Conservation (phyloP, 2,113 vertebrate genomes). For the Catharus minimus region DNA sequence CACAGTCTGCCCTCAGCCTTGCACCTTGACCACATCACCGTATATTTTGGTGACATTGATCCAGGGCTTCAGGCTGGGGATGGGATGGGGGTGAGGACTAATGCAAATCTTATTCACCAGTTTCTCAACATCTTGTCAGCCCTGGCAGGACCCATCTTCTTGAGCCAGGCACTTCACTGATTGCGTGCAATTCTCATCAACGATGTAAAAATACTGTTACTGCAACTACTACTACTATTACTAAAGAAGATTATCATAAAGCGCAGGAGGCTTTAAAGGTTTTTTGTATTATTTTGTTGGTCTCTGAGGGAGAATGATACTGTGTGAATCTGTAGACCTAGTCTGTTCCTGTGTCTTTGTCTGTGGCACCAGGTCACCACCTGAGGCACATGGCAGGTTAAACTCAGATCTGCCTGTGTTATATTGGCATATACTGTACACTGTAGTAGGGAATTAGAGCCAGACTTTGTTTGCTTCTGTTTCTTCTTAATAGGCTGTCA, state of each 20-base stretch:
- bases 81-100: background rate
- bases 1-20: background rate
- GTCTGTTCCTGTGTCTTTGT: constrained; percentile 17
- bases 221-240: background rate
- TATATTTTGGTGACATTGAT: background rate
- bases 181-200: background rate
- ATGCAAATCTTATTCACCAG: background rate
- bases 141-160: background rate
- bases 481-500: constrained; percentile 8
- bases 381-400: background rate
- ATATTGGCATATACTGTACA: background rate
- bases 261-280: background rate
- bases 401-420: constrained; percentile 3
- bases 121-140: background rate
- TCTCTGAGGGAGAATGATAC: background rate
- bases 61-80: background rate
- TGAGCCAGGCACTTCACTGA: background rate
- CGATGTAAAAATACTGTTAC: background rate
- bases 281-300: background rate
- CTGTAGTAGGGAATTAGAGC: constrained; percentile 43
- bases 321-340: background rate
- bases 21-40: background rate
- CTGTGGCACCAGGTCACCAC: background rate
- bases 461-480: constrained; percentile 42
- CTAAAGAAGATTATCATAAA: background rate